A percentile compares a stretch with the other conserved stretches of the same genome.
phyloP scores from a whole-genome alignment of 2,113 vertebrate species.

The Poicephalus meyeri region DNA sequence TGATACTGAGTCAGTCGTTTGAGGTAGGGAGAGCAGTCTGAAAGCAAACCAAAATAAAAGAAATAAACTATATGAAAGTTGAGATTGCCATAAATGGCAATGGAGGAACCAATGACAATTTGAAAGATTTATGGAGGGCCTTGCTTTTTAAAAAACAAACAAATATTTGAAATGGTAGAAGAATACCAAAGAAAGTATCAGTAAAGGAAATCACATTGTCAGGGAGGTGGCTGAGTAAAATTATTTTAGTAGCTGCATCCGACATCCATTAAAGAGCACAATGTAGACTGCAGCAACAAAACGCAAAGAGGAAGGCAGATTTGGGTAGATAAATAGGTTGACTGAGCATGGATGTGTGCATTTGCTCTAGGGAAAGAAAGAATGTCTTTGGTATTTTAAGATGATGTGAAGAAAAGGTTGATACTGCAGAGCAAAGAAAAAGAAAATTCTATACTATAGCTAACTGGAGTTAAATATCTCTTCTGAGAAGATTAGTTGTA shows the following conservation, averaged over 20 bases:
- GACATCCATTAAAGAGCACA: not conserved
- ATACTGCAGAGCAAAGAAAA: not conserved
- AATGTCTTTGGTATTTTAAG: not conserved
- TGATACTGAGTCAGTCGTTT: not conserved
- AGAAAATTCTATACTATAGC: not conserved
- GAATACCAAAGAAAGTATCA: not conserved
- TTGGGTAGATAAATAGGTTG: not conserved
- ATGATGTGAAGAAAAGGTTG: not conserved
- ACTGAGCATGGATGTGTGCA: fast-evolving
- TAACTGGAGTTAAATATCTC: not conserved
- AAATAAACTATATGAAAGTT: not conserved
- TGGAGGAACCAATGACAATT: not conserved
- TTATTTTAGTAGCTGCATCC: not conserved
- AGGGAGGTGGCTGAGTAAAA: not conserved
- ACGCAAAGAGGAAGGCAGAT: not conserved
- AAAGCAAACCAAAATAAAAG: not conserved
- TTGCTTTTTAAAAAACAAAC: not conserved
- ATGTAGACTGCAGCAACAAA: not conserved
- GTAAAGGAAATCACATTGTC: not conserved
- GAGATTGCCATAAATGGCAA: not conserved
- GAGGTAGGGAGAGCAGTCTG: not conserved
- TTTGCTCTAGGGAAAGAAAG: not conserved
- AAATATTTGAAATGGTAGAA: not conserved
- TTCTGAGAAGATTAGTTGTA: not conserved
- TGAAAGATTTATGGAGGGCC: not conserved